Conservation (phyloP, 2,113 vertebrate genomes). For the Neofelis nebulosa region DNA sequence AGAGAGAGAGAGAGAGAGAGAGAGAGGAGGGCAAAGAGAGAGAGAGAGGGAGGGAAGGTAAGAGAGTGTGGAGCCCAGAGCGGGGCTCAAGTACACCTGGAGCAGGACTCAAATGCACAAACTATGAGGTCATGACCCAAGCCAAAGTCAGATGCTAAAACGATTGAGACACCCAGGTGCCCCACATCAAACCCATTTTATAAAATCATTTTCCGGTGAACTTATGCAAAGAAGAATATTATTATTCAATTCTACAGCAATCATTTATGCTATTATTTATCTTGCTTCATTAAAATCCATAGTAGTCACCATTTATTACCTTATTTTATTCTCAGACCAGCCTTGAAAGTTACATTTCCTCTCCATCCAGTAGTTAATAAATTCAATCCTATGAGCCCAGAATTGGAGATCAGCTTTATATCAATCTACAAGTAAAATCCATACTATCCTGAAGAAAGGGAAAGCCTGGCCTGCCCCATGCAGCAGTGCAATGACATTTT, state of each 20-base stretch:
- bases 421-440: background rate
- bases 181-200: background rate
- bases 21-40: too few relatives aligned
- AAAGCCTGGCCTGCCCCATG: background rate
- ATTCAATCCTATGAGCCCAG: background rate
- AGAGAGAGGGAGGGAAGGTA: too few relatives aligned
- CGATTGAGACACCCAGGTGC: too few relatives aligned
- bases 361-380: background rate
- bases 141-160: too few relatives aligned
- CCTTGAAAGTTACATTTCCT: background rate
- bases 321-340: background rate
- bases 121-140: too few relatives aligned
- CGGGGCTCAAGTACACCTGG: too few relatives aligned
- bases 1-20: too few relatives aligned
- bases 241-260: background rate
- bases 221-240: background rate
- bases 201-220: background rate
- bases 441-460: background rate
- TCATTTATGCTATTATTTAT: background rate
- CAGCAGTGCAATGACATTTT: background rate
- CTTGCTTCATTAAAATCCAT: slow-evolving; percentile 20
- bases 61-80: too few relatives aligned
- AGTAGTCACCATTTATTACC: background rate
- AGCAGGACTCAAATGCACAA: too few relatives aligned
- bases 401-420: background rate